Evolutionary conservation across 2,888 invertebrate genomes (phyloP).

Genomic region (Nomada lathburiana): DNA sequence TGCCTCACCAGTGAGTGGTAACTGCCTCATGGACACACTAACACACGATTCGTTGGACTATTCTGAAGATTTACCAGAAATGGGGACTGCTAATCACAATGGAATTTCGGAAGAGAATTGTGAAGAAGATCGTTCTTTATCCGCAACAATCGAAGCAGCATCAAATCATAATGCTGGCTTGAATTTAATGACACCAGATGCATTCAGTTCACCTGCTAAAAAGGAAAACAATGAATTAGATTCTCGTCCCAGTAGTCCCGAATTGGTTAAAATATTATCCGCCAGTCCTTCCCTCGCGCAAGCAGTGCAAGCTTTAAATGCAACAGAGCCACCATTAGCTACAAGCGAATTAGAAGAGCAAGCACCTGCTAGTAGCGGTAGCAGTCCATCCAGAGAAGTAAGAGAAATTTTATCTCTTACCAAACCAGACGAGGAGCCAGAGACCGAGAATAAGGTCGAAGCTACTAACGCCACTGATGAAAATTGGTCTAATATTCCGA

Average conservation of each 20-base stretch:
- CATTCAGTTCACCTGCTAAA: constrained; percentile 89
- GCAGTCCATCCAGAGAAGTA: constrained; percentile 95
- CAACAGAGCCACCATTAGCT: constrained; percentile 77
- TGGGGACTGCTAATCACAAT: constrained; percentile 78
- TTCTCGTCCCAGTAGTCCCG: constrained; percentile 79
- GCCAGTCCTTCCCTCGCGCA: constrained; percentile 79
- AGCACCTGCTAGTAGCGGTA: constrained; percentile 90
- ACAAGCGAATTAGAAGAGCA: constrained; percentile 79
- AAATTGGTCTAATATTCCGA: constrained; percentile 84
- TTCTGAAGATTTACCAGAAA: constrained; percentile 76
- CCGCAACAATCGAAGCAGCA: constrained; percentile 81
- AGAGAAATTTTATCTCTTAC: constrained; percentile 93
- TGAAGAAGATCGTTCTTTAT: constrained; percentile 75
- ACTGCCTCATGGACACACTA: constrained; percentile 77
- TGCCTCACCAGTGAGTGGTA: constrained; percentile 73
- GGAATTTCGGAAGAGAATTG: constrained; percentile 78
- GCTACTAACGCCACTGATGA: constrained; percentile 72
- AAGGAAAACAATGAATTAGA: constrained; percentile 83
- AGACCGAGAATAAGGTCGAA: constrained; percentile 73
- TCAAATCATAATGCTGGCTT: constrained; percentile 85
- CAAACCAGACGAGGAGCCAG: constrained; percentile 82
- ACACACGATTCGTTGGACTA: constrained; percentile 81
- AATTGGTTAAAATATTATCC: constrained; percentile 77
- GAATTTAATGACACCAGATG: constrained; percentile 95
- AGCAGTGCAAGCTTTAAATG: constrained; percentile 78